Evolutionary conservation across 2,888 invertebrate genomes (phyloP), one percentile per base, ranked within the genome.

Genomic region (Drepana falcataria): DNA sequence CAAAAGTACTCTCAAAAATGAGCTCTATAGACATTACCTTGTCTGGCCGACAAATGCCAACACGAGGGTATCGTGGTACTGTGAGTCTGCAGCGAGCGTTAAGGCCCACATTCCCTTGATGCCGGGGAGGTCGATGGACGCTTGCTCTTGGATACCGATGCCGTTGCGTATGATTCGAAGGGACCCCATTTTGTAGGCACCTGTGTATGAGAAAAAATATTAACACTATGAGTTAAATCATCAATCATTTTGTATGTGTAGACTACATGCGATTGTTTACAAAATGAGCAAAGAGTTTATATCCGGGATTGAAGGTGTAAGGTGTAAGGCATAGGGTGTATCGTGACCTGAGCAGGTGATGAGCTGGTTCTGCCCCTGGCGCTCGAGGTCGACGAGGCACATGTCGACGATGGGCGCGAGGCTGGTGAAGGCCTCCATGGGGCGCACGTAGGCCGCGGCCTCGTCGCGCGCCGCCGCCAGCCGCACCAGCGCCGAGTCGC

Each of bases 101-200:
- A 99, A 90, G 0, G 98, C 96, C 99, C 99, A 99, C 94, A 99
- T 97, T 60, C 98, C 99, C 90, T 99, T 99, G 63, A 99, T 98
- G 53, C 98, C 98, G 3, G 97, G 96, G 67, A 99, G 91, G 91
- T 99, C 99, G 63, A 99, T 99, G 52, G 96, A 97, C 0, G 99
- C 99, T 80, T 98, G 97, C 83, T 99, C 99, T 68, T 99, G 98
- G 59, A 99, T 99, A 2, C 99, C 99, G 74, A 99, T 99, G 2
- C 99, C 99, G 86, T 99, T 99, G 64, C 99, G 93, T 63, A 99
- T 99, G 59, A 99, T 98, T 54, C 99, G 93, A 44, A 99, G 89
- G 0, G 99, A 98, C 0, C 99, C 99, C 91, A 99, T 99, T 85
- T 99, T 99, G 81, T 96, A 98, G 2, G 97, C 96, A 6, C 97